Evolutionary conservation across 2,113 vertebrate species (phyloP).

Genomic region (Erinaceus europaeus): DNA sequence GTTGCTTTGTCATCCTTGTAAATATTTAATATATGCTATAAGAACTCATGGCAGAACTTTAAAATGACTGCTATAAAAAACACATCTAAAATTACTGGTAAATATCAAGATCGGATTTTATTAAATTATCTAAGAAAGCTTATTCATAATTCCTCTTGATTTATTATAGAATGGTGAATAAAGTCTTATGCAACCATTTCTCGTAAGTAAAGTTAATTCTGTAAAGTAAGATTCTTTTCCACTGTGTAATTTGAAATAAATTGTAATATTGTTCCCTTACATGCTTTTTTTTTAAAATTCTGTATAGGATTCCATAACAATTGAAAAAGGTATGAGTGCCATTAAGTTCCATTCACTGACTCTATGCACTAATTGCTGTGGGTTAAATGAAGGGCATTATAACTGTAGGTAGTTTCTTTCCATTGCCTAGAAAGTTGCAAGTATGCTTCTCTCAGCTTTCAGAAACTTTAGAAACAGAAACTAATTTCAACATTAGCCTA

Average conservation of each 20-base stretch:
- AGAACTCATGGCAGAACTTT: constrained; percentile 34
- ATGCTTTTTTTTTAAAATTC: background rate
- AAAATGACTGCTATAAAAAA: constrained; percentile 20
- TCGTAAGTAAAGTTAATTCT: background rate
- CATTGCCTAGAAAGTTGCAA: constrained; percentile 24
- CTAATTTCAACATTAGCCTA: constrained; percentile 61
- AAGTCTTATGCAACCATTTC: background rate
- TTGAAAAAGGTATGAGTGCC: background rate
- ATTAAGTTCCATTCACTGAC: constrained; percentile 7
- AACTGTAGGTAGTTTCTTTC: constrained; percentile 44
- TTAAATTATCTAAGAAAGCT: constrained; percentile 44
- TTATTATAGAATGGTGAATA: background rate
- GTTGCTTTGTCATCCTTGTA: constrained; percentile 53
- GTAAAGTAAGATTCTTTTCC: background rate
- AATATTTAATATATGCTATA: constrained; percentile 64
- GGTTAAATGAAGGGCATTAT: constrained; percentile 35
- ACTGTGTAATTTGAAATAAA: background rate
- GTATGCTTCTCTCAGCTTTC: constrained; percentile 5
- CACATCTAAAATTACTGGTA: constrained; percentile 36
- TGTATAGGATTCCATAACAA: constrained; percentile 8
- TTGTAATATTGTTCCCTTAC: background rate
- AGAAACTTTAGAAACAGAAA: constrained; percentile 41
- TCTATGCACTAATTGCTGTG: background rate
- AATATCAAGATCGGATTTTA: constrained; percentile 47
- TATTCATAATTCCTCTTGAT: constrained; percentile 8